phyloP scores from a whole-genome alignment of 2,113 vertebrate species.

The Melanostigma gelatinosum region DNA sequence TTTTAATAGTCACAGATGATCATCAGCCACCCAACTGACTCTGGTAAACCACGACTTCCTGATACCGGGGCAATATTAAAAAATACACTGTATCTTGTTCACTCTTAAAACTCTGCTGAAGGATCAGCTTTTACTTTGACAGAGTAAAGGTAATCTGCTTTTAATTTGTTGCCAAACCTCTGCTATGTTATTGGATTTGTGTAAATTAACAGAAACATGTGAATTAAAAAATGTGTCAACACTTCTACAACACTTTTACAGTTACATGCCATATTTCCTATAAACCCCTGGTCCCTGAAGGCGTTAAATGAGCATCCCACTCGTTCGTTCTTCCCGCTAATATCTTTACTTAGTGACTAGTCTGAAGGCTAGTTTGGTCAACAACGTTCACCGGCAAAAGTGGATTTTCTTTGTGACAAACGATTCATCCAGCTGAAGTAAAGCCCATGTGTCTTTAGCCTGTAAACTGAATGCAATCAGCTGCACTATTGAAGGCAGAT shows the following conservation, averaged over 20 bases:
- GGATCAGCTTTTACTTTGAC: slow-evolving; percentile 1
- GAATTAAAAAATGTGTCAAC: not conserved
- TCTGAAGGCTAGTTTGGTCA: not conserved
- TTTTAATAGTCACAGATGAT: slow-evolving; percentile 63
- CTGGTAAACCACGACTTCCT: slow-evolving; percentile 55
- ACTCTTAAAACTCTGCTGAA: not conserved
- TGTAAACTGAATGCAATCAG: not conserved
- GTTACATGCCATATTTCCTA: not conserved
- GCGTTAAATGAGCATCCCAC: not conserved
- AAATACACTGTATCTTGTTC: not conserved
- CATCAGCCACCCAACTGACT: slow-evolving; percentile 35
- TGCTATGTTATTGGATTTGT: not conserved
- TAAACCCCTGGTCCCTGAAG: not conserved
- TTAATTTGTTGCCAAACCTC: not conserved
- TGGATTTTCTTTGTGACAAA: not conserved
- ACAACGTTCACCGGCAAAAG: not conserved
- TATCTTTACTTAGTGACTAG: not conserved
- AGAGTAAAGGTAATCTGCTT: not conserved
- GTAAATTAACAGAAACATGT: not conserved
- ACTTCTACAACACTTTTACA: not conserved
- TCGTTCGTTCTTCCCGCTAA: not conserved
- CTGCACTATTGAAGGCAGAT: not conserved
- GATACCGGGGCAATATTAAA: slow-evolving; percentile 16
- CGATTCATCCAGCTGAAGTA: not conserved
- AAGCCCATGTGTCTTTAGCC: not conserved